These are phyloP conservation scores for Augochlorella aurata DNA, from an alignment of 2,888 invertebrate species.

Conservation along the genomic window DNA sequence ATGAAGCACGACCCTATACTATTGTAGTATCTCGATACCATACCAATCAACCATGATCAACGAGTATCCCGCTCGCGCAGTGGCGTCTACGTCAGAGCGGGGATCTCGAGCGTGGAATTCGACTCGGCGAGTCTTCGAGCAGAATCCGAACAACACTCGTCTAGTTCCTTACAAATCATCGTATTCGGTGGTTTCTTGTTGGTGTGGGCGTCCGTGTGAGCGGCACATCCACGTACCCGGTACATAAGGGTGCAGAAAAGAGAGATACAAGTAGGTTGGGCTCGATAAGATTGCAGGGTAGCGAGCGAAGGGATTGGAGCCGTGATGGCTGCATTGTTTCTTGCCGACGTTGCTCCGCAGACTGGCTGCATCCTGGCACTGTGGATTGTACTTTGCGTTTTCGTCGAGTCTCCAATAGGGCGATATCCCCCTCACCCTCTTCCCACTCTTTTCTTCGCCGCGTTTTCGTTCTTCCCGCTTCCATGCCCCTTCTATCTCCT, in stretches of 20 bases:
- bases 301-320: constrained; percentile 70
- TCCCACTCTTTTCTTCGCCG: constrained; percentile 19
- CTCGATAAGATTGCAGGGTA: constrained; percentile 71
- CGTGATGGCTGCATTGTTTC: constrained; percentile 77
- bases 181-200: constrained; percentile 43
- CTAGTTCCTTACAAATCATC: constrained; percentile 57
- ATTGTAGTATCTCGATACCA: background rate
- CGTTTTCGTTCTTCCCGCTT: constrained; percentile 15
- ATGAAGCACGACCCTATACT: background rate
- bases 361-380: constrained; percentile 68
- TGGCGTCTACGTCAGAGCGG: background rate
- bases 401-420: constrained; percentile 70
- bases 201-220: background rate
- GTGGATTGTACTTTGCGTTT: constrained; percentile 75
- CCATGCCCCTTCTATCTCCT: background rate
- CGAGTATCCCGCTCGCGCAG: background rate
- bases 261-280: constrained; percentile 63
- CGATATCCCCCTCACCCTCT: constrained; percentile 52
- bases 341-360: constrained; percentile 75
- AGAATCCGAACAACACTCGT: constrained; percentile 33
- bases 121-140: constrained; percentile 25
- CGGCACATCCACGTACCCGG: background rate
- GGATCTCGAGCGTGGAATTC: constrained; percentile 39
- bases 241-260: constrained; percentile 42
- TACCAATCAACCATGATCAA: constrained; percentile 20